Conservation (phyloP, 2,888 invertebrate species). For the Microctonus hyperodae region DNA sequence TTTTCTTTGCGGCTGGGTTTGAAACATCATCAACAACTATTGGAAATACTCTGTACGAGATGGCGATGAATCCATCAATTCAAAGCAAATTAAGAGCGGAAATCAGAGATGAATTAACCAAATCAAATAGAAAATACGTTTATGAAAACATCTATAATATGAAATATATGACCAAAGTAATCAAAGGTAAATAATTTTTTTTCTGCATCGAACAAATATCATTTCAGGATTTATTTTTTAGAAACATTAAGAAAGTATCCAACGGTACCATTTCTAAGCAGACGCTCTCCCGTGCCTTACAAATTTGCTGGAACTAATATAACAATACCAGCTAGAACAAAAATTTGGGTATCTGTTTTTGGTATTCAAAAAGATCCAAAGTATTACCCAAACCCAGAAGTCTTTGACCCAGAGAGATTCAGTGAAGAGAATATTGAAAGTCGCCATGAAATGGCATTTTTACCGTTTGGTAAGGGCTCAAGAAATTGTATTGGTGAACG, state of each 20-base stretch:
- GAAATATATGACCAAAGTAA: slow-evolving; percentile 60
- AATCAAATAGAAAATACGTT: slow-evolving; percentile 52
- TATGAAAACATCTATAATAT: slow-evolving; percentile 59
- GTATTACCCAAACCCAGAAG: slow-evolving; percentile 48
- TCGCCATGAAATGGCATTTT: slow-evolving; percentile 44
- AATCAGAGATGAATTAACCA: slow-evolving; percentile 48
- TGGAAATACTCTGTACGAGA: slow-evolving; percentile 59
- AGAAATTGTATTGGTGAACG: slow-evolving; percentile 52
- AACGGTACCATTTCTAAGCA: slow-evolving; percentile 35
- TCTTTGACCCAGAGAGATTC: slow-evolving; percentile 51
- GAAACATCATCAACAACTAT: slow-evolving; percentile 54
- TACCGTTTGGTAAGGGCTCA: slow-evolving; percentile 49
- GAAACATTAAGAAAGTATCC: slow-evolving; percentile 51
- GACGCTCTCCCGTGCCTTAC: slow-evolving; percentile 38
- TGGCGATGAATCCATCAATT: slow-evolving; percentile 58
- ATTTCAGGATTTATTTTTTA: slow-evolving; percentile 28
- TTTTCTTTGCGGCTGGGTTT: slow-evolving; percentile 62
- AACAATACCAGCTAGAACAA: slow-evolving; percentile 40
- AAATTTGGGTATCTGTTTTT: slow-evolving; percentile 43
- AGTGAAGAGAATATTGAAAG: slow-evolving; percentile 35
- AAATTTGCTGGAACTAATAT: slow-evolving; percentile 45
- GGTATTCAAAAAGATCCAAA: slow-evolving; percentile 48
- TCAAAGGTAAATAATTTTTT: slow-evolving; percentile 48
- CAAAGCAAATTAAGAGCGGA: slow-evolving; percentile 59
- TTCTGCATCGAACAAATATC: not conserved